Evolutionary conservation across 2,113 vertebrate species (phyloP), one percentile per base, ranked within the genome.

Genomic region (Sigmodon hispidus): DNA sequence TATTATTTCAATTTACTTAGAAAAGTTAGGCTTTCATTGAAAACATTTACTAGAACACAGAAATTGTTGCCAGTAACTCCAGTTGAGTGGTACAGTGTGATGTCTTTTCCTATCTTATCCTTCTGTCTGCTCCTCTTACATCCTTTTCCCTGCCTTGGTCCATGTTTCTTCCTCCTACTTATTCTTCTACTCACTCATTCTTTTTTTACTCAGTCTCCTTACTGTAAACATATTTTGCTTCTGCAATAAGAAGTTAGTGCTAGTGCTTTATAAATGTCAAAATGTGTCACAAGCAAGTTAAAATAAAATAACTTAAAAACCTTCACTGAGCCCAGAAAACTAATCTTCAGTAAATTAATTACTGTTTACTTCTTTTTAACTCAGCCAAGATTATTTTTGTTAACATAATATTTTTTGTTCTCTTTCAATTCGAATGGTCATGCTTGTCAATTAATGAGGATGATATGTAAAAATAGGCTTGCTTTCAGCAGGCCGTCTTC

Each of bases 321-420:
- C 12, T 93, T 86, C 63, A 75, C 21, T 87, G 73, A 85, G 29
- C 85, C 59, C 67, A 87, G 55, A 87, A 91, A 91, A 95, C 84
- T 94, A 67, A 81, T 63, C 73, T 85, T 89, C 87, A 96, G 61
- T 87, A 7, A 90, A 89, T 95, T 91, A 87, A 94, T 97, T 95
- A 57, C 17, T 57, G 29, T 83, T 96, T 86, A 69, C 7, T 36
- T 89, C 87, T 86, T 79, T 79, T 70, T 10, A 95, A 63, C 10
- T 79, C 55, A 75, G 67, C 55, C 16, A 36, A 57, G n/a, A 84
- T 90, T 87, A 87, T 91, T 93, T 90, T 79, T 94, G 13, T 48
- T 90, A 83, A 65, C 2, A 21, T 22, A 40, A 69, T 40, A 6
- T 92, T 45, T 93, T 34, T 75, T 81, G 80, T 72, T 16, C 19